Base-by-base conservation (phyloP, 2,888 invertebrate genomes). In the Dione vanillae region DNA sequence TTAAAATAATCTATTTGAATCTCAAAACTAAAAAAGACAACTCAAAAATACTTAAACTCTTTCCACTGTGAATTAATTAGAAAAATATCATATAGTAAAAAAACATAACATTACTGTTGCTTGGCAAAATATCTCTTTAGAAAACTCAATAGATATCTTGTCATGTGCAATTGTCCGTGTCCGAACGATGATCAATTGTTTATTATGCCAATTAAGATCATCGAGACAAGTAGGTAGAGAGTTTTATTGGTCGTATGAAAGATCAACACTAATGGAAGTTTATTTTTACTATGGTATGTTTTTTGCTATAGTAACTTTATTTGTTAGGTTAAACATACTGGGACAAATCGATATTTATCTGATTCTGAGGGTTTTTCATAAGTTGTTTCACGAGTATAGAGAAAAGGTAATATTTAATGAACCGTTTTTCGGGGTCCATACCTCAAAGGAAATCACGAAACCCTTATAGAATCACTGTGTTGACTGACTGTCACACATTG, bases 121-220 rank as follows among this genome's bases (percentile, higher is more conserved):
- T 12, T 64, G 7, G 27, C 8, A 49, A 61, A 45, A 49, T 51
- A 7, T 40, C n/a, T 64, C 49, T 51, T 51, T 64, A 64, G 64
- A 64, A 64, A 64, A 64, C 49, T 64, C 40, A 20, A 20, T 51
- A 64, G 40, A 64, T 49, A 37, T 64, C 64, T 64, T 49, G 49
- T 51, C 37, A 40, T 40, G 51, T 51, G 20, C 51, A 51, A 40
- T 51, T 49, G 47, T 64, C 64, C 51, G 64, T 20, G 37, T 0
- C 14, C 27, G 35, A 40, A 35, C 14, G 45, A 20, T 5, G 47
- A 64, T 49, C 47, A 49, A 64, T 49, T 49, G 5, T 27, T 27
- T 27, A n/a, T n/a, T n/a, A 61, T 64, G 35, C 14, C n/a, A 49
- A 64, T 49, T 64, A 61, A 61, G 27, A 61, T 5, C n/a, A 43